Conservation (phyloP, 1,140 invertebrate species). For the Parapsyche elsis region DNA sequence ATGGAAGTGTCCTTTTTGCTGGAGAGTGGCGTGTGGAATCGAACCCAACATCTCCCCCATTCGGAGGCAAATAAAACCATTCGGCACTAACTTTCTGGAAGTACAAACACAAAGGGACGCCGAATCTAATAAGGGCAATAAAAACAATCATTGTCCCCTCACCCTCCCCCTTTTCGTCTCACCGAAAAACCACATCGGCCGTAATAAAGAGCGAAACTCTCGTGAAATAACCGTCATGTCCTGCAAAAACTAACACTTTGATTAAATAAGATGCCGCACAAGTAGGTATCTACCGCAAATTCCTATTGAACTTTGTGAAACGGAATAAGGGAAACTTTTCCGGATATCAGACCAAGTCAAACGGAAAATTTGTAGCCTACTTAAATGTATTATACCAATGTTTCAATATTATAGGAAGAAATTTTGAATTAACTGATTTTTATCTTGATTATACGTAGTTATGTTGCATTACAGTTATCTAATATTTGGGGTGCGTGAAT, state of each 20-base stretch:
- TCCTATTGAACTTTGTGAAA: too few species aligned
- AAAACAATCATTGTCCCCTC: conserved; percentile 49
- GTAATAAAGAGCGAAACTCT: conserved; percentile 33
- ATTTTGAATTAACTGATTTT: too few species aligned
- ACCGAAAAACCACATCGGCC: conserved; percentile 43
- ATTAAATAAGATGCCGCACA: conserved; percentile 37
- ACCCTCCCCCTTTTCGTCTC: not conserved
- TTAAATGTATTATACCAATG: too few species aligned
- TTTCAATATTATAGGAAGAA: too few species aligned
- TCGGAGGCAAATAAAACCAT: conserved; percentile 41
- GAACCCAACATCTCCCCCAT: conserved; percentile 19
- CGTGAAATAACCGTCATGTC: conserved; percentile 23
- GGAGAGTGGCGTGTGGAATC: conserved; percentile 11
- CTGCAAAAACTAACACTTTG: conserved; percentile 42
- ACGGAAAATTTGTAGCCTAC: not conserved
- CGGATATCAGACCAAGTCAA: not conserved
- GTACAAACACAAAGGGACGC: conserved; percentile 46
- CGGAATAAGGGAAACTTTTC: not conserved
- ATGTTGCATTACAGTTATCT: not conserved
- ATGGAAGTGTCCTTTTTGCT: not conserved
- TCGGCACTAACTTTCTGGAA: conserved; percentile 35
- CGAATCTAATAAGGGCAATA: conserved; percentile 50
- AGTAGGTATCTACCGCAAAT: too few species aligned
- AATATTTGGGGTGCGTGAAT: not conserved
- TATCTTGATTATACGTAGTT: not conserved